phyloP scores from a whole-genome alignment of 2,888 invertebrate species.

The Melanargia galathea region DNA sequence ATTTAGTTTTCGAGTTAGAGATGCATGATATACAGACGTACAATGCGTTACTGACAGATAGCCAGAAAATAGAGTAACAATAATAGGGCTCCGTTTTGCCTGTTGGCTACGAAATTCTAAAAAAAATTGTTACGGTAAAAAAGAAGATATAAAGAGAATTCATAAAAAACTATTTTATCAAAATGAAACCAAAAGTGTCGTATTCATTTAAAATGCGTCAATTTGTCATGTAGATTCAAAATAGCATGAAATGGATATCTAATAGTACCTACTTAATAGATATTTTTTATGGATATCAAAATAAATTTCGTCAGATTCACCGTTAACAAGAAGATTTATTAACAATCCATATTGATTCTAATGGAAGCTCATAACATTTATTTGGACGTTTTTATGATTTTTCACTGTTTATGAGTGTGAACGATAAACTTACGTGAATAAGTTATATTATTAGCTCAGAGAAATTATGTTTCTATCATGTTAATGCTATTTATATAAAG shows the following conservation, averaged over 20 bases:
- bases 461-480: slow-evolving; percentile 26
- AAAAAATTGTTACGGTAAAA: no score
- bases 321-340: slow-evolving; percentile 43
- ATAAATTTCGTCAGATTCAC: slow-evolving; percentile 40
- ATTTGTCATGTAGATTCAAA: slow-evolving; percentile 40
- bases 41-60: no score
- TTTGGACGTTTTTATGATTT: slow-evolving; percentile 35
- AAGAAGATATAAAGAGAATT: no score
- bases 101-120: no score
- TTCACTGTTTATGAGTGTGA: slow-evolving; percentile 24
- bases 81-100: no score
- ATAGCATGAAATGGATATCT: no score
- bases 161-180: slow-evolving; percentile 5
- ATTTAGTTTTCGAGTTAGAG: no score
- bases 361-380: slow-evolving; percentile 39
- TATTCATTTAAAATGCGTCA: slow-evolving; percentile 26
- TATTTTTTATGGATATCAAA: slow-evolving; percentile 41
- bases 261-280: no score
- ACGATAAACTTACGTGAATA: slow-evolving; percentile 7
- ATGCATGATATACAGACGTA: no score
- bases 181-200: slow-evolving; percentile 24
- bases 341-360: slow-evolving; percentile 44
- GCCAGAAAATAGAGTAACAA: no score
- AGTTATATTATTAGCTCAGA: neutral
- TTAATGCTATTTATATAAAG: slow-evolving; percentile 11